Evolutionary conservation across 2,797 vertebrate species (phyloP).

Genomic region (Characodon lateralis): DNA sequence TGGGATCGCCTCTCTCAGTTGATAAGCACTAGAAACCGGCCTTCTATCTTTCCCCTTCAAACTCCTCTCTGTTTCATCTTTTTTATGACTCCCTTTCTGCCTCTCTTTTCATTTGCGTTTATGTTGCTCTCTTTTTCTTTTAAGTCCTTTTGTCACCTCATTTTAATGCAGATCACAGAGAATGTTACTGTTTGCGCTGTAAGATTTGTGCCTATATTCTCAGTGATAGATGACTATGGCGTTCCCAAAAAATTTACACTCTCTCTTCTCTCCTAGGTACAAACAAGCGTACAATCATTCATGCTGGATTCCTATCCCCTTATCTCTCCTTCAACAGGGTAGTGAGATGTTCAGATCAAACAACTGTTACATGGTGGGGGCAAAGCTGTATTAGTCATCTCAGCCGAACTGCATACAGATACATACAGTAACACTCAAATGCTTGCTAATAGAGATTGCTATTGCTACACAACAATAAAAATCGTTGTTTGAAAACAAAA

Average conservation of each 20-base stretch:
- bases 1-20: conserved; percentile 54
- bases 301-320: conserved; percentile 25
- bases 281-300: conserved; percentile 10
- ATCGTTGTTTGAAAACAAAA: too few species aligned
- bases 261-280: background rate
- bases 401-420: too few species aligned
- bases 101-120: conserved; percentile 21
- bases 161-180: conserved; percentile 39
- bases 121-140: conserved; percentile 2
- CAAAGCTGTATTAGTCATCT: background rate
- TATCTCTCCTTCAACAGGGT: conserved; percentile 48
- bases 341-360: conserved; percentile 56
- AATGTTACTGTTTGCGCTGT: conserved; percentile 40
- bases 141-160: background rate
- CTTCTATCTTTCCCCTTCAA: conserved; percentile 58
- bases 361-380: conserved; percentile 24
- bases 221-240: conserved; percentile 42
- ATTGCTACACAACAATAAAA: too few species aligned
- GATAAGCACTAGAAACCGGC: conserved; percentile 51
- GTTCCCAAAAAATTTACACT: background rate
- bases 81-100: conserved; percentile 9
- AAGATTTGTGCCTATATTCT: conserved; percentile 24
- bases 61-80: conserved; percentile 43
- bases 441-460: too few species aligned
- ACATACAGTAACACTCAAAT: too few species aligned